Evolutionary conservation across 1,140 invertebrate species (phyloP).

Genomic region (Microvelia longipes): DNA sequence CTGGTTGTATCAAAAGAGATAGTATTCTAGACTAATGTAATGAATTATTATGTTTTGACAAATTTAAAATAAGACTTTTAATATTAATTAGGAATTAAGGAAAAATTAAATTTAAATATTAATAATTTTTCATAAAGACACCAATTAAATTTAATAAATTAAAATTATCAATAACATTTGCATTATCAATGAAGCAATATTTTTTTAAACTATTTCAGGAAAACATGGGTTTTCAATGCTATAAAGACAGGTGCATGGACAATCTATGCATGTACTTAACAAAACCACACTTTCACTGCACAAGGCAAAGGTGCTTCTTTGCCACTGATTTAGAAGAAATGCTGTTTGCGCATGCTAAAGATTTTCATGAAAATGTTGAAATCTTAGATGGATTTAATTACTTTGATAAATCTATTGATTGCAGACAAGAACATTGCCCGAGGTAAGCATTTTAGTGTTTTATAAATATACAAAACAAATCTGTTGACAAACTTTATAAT

Average conservation of each 20-base stretch:
- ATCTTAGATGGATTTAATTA: conserved; percentile 68
- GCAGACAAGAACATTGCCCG: conserved; percentile 47
- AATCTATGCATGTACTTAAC: conserved; percentile 41
- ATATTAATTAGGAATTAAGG: too few species aligned
- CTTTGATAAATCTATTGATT: conserved; percentile 63
- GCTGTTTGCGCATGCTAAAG: conserved; percentile 53
- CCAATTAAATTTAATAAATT: too few species aligned
- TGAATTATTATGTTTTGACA: too few species aligned
- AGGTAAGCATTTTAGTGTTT: conserved; percentile 30
- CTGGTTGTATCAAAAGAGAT: too few species aligned
- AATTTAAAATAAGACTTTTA: too few species aligned
- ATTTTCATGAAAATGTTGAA: conserved; percentile 68
- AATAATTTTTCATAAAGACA: too few species aligned
- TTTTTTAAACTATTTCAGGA: conserved; percentile 33
- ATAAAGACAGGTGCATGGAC: conserved; percentile 47
- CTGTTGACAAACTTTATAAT: too few species aligned
- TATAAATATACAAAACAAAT: background rate
- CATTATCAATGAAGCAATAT: too few species aligned
- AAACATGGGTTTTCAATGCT: conserved; percentile 41
- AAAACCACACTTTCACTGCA: conserved; percentile 55
- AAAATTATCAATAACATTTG: too few species aligned
- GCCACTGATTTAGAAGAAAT: conserved; percentile 49
- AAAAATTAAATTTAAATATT: too few species aligned
- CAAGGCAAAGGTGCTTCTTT: conserved; percentile 53
- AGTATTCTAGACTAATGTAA: too few species aligned